Evolutionary conservation across 2,888 invertebrate species (phyloP), one percentile per base, ranked within the genome.

Genomic region (Parelbella ahira): DNA sequence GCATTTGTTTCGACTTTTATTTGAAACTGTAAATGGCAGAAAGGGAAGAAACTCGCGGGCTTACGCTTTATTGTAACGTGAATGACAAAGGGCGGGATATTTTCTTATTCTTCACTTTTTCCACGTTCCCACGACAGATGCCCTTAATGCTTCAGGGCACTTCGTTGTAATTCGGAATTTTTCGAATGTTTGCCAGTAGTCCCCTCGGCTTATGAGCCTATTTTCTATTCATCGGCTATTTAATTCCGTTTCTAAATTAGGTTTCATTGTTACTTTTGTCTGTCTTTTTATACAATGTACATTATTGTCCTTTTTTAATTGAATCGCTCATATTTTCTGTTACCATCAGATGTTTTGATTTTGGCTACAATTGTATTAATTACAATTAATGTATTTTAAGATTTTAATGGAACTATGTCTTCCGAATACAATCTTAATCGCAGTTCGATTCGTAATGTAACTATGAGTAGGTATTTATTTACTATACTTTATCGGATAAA

Each of bases 21-120:
- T 58, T 51, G 49, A 53, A 52, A 51, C 51, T 54, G 54, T 58
- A 62, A 65, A 61, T 60, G 54, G 52, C 54, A 54, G 48, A 53
- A 50, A 53, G 47, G 55, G 55, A 58, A 53, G 60, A 32, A 21
- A 21, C 4, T n/a, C 4, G 60, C 60, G 43, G 54, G 55, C 61
- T 60, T 59, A 63, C 57, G 60, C 72, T 68, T 71, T 69, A 71
- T 72, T 64, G 64, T 60, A 61, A 67, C 58, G 56, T 50, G 62
- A 62, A 68, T 63, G 59, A 60, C 55, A 8, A 6, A 50, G 45
- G 54, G 52, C 58, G 56, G 49, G 52, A 53, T 59, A 47, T 58
- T 67, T 64, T 55, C 56, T 57, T 66, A 60, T 63, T 65, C 65
- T 69, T 60, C 66, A 15, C 25, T 30, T 39, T 39, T 39, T 32